phyloP scores from a whole-genome alignment of 2,797 vertebrate species.

The Astyanax mexicanus region DNA sequence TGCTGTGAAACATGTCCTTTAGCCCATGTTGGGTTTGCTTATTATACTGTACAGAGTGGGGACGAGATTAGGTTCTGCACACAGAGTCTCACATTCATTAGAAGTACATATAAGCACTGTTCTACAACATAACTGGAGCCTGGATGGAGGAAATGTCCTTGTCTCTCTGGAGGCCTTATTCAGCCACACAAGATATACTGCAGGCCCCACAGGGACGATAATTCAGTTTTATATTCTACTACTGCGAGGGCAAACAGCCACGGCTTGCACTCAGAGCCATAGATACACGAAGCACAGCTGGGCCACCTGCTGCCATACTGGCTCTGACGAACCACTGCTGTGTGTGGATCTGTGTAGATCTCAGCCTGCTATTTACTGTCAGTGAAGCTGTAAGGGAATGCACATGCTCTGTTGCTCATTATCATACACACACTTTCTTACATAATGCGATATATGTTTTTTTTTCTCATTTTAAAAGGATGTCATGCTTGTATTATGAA shows the following conservation, averaged over 20 bases:
- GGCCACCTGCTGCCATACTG: neutral
- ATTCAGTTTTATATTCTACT: neutral
- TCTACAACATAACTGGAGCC: neutral
- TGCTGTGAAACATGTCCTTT: neutral
- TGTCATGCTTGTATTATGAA: no score
- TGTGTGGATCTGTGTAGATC: no score
- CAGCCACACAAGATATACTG: neutral
- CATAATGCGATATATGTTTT: neutral
- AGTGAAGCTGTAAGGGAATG: neutral
- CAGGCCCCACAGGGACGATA: neutral
- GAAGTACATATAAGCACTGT: constrained; percentile 7
- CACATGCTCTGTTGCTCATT: neutral
- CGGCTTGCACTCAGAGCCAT: neutral
- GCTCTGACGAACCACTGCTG: neutral
- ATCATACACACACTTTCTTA: neutral
- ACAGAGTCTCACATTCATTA: neutral
- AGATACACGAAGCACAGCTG: constrained; percentile 13
- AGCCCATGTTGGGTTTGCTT: constrained; percentile 15
- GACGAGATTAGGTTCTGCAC: neutral
- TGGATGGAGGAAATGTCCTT: neutral
- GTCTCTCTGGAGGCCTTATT: neutral
- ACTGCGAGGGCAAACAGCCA: constrained; percentile 9
- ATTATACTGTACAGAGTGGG: no score
- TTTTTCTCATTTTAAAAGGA: no score
- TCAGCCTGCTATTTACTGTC: neutral